phyloP scores from a whole-genome alignment of 2,797 vertebrate genomes.

The Ceyx erithaca region DNA sequence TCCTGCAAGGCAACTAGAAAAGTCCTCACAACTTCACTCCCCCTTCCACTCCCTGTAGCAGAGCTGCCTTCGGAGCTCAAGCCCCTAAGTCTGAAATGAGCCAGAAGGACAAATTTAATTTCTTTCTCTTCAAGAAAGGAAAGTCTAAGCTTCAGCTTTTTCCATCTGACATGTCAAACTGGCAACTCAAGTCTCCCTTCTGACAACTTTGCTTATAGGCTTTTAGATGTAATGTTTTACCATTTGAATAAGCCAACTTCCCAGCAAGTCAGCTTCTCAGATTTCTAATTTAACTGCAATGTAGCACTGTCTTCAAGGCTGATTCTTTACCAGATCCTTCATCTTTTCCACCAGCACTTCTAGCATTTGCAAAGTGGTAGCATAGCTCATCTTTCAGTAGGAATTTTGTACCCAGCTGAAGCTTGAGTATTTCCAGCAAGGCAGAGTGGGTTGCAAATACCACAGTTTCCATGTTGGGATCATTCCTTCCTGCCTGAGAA shows the following conservation, averaged over 20 bases:
- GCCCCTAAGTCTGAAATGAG: not conserved
- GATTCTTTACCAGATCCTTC: not conserved
- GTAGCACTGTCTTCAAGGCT: constrained; percentile 17
- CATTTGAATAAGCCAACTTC: constrained; percentile 8
- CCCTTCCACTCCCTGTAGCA: not conserved
- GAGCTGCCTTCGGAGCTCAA: not conserved
- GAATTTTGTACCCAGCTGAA: constrained; percentile 41
- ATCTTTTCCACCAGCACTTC: not conserved
- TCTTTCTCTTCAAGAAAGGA: not conserved
- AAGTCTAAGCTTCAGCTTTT: not conserved
- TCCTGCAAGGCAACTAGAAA: not conserved
- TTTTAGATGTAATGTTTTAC: not conserved
- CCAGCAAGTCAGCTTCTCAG: not conserved
- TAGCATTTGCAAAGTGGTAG: not conserved
- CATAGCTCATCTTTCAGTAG: not conserved
- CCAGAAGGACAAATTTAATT: not conserved
- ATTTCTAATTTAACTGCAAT: constrained; percentile 14
- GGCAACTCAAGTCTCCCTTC: not conserved
- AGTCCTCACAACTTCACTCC: not conserved
- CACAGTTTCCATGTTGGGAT: constrained; percentile 31
- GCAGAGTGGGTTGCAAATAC: constrained; percentile 55
- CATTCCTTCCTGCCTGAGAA: constrained; percentile 32
- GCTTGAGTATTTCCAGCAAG: constrained; percentile 27
- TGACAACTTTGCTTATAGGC: not conserved
- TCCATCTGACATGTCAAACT: not conserved